These are phyloP conservation scores for Acromyrmex heyeri DNA, from an alignment of 1,140 invertebrate genomes.

Conservation along the genomic window DNA sequence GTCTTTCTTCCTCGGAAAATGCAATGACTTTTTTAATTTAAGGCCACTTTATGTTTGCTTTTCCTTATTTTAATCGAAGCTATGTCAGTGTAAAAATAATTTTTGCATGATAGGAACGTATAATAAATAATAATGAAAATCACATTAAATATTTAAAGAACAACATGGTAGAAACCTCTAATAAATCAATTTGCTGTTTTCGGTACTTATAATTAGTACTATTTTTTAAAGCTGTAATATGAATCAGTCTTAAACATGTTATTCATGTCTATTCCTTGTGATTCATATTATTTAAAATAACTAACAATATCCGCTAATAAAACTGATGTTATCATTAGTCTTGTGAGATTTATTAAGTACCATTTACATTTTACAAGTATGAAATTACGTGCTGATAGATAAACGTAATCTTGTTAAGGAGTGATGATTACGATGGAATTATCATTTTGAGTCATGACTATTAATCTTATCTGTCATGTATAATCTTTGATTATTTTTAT, in stretches of 20 bases:
- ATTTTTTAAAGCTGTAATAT: background rate
- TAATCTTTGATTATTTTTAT: slow-evolving; percentile 12
- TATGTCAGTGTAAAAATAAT: background rate
- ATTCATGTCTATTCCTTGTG: background rate
- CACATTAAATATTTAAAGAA: background rate
- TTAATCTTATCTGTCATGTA: slow-evolving; percentile 1
- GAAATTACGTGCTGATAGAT: background rate
- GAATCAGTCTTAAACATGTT: slow-evolving; percentile 9
- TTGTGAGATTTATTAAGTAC: background rate
- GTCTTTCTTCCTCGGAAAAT: background rate
- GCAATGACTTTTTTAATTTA: slow-evolving; percentile 2
- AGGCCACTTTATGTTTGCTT: background rate
- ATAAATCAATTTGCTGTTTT: background rate
- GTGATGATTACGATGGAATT: background rate
- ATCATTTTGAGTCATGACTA: background rate
- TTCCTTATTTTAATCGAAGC: background rate
- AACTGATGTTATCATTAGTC: background rate
- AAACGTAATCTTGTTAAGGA: background rate
- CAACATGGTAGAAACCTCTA: background rate
- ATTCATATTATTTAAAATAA: background rate
- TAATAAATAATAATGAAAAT: background rate
- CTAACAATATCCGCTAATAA: background rate
- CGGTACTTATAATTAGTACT: background rate
- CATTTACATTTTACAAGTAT: background rate
- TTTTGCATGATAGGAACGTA: background rate